phyloP scores from a whole-genome alignment of 2,113 vertebrate species.

The Corvus moneduloides region DNA sequence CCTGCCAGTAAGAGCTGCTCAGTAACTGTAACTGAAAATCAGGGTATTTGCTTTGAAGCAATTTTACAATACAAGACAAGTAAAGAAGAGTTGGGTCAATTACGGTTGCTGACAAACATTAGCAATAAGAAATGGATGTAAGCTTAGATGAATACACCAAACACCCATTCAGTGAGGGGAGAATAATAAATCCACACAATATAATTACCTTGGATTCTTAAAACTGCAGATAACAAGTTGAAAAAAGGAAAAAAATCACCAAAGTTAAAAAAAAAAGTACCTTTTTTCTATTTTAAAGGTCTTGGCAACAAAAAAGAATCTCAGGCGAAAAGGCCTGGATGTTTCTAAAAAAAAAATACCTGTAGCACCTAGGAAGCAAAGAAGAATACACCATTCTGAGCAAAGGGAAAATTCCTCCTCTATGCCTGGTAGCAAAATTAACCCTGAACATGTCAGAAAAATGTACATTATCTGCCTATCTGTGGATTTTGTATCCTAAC shows the following conservation, averaged over 20 bases:
- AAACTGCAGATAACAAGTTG: background rate
- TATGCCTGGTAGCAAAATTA: background rate
- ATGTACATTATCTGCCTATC: background rate
- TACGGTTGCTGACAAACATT: background rate
- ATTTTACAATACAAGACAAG: background rate
- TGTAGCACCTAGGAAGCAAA: background rate
- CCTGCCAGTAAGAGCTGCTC: background rate
- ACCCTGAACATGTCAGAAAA: background rate
- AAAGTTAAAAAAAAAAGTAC: background rate
- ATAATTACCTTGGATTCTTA: background rate
- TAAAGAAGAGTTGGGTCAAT: background rate
- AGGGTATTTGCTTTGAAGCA: background rate
- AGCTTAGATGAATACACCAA: background rate
- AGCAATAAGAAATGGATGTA: background rate
- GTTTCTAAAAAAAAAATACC: background rate
- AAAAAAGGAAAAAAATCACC: background rate
- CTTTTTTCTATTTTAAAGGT: background rate
- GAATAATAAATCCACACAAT: background rate
- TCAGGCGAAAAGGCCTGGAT: background rate
- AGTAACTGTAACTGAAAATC: background rate
- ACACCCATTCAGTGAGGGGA: background rate
- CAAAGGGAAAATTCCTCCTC: background rate
- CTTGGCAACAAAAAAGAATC: background rate
- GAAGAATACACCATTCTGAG: background rate
- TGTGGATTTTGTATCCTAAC: background rate